These are phyloP conservation scores for Ctenosaura bakeri DNA, from an alignment of 2,797 vertebrate genomes.

Conservation along the genomic window DNA sequence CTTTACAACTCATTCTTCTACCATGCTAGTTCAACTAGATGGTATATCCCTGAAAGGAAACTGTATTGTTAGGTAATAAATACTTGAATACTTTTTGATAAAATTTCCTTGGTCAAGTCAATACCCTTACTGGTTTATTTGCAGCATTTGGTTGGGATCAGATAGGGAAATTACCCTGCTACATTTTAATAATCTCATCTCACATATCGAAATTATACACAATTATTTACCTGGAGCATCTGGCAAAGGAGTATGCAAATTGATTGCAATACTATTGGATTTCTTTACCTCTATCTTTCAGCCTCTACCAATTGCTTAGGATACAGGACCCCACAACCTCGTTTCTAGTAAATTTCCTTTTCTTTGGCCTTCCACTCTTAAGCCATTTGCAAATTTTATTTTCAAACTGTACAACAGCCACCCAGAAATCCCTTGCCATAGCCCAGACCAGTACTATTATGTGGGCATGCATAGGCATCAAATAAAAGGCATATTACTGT, in stretches of 20 bases:
- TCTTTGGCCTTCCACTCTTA: background rate
- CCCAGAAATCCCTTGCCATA: slow-evolving; percentile 1
- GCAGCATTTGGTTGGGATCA: background rate
- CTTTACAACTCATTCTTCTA: background rate
- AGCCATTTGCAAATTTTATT: background rate
- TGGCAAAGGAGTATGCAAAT: too few species aligned
- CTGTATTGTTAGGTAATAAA: background rate
- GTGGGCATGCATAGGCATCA: background rate
- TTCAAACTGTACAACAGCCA: background rate
- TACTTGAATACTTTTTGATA: background rate
- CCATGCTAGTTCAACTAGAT: background rate
- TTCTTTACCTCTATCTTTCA: background rate
- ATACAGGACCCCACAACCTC: background rate
- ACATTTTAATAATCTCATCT: background rate
- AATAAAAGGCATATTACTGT: slow-evolving; percentile 38
- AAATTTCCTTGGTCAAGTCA: background rate
- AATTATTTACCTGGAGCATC: background rate
- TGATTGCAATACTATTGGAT: background rate
- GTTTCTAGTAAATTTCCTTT: background rate
- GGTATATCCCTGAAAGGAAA: background rate
- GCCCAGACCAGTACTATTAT: slow-evolving; percentile 51
- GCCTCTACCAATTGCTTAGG: background rate
- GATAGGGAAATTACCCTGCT: background rate
- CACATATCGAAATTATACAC: background rate
- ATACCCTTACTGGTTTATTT: background rate